Base-by-base conservation (phyloP, 2,888 invertebrate species). In the Diabrotica balteata region DNA sequence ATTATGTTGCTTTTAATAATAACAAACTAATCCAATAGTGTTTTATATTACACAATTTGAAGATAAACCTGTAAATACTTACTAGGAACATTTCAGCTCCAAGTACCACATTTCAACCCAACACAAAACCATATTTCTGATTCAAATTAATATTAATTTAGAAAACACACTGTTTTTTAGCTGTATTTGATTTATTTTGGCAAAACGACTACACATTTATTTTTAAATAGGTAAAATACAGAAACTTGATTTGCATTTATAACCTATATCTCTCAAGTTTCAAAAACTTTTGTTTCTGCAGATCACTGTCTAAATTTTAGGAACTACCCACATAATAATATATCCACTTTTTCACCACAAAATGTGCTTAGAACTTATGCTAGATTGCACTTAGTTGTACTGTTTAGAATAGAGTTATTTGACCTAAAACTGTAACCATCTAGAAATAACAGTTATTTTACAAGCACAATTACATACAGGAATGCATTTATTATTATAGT, bases 401-500 rank as follows among this genome's bases (percentile, higher is more conserved):
- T 77, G 79, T 71, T 70, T 73, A 80, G 79, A 81, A 79, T 80
- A 80, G 79, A 82, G 82, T 82, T 82, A 81, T 82, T 79, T 83
- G 84, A 84, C 84, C 84, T 83, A 81, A 83, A 83, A 84, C 82
- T 83, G 82, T 83, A 82, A 80, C 82, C 80, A 81, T 80, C 79
- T 81, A 79, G 80, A 82, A 81, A 83, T 82, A 82, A 84, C 84
- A 83, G 84, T 84, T 84, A 83, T 78, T 78, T 78, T 74, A 76
- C 78, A 75, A 76, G 76, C 78, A 77, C 77, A 78, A 77, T 78
- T 78, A 78, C 76, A 76, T 76, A 76, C 73, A 77, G 77, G 77
- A 76, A 76, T 77, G 77, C 76, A 77, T 76, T 76, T 75, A 72
- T 73, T 73, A 71, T 70, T 72, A 71, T 64, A 70, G 72, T 73